Conservation (phyloP, 1,140 invertebrate species). For the Tetramorium simillimum region DNA sequence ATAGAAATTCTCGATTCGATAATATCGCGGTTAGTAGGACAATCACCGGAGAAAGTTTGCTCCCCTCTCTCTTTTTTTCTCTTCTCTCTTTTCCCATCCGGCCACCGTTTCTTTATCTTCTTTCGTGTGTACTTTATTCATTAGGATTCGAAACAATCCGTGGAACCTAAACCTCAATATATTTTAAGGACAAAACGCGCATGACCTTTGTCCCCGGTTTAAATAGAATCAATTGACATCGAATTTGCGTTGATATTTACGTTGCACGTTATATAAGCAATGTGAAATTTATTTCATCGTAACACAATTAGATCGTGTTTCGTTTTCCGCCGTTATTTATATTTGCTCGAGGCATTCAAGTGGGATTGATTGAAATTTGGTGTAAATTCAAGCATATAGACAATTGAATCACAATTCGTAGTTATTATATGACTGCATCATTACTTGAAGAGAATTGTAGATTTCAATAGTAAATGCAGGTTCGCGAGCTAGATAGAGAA, state of each 20-base stretch:
- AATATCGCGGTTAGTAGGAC: constrained; percentile 84
- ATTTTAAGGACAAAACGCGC: neutral
- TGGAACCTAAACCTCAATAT: neutral
- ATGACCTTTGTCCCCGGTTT: neutral
- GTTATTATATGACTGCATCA: neutral
- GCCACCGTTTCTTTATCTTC: constrained; percentile 53
- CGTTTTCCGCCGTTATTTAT: constrained; percentile 42
- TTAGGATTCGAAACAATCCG: constrained; percentile 48
- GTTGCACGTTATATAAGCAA: constrained; percentile 16
- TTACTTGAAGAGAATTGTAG: constrained; percentile 21
- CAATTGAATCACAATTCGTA: neutral
- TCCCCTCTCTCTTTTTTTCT: constrained; percentile 67
- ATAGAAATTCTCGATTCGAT: constrained; percentile 80
- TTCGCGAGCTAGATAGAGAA: neutral
- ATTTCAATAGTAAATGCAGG: neutral
- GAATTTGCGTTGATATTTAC: constrained; percentile 18
- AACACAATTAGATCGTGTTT: constrained; percentile 23
- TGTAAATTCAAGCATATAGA: neutral
- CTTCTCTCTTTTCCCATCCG: constrained; percentile 65
- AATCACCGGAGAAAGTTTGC: constrained; percentile 84
- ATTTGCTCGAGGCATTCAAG: constrained; percentile 17
- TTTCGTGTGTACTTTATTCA: constrained; percentile 72
- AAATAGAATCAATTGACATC: neutral
- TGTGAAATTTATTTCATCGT: constrained; percentile 13
- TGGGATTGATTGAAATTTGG: constrained; percentile 40